Evolutionary conservation across 2,888 invertebrate genomes (phyloP).

Genomic region (Dolichopus griseipennis): DNA sequence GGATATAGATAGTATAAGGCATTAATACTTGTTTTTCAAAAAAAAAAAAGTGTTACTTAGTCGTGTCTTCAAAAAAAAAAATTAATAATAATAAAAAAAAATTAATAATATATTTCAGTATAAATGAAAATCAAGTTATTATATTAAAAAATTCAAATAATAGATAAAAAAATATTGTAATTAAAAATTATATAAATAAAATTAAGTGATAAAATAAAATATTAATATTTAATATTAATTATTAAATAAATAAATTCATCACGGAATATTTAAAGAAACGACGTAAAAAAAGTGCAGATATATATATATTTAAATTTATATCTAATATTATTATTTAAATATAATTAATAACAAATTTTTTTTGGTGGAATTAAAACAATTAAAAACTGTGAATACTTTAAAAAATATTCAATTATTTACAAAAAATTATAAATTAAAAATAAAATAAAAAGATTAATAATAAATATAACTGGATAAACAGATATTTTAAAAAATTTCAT

Average conservation of each 20-base stretch:
- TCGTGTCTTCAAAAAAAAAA: constrained; percentile 8
- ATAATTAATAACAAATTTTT: no score
- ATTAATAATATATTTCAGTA: not conserved
- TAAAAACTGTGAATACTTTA: no score
- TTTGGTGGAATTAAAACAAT: no score
- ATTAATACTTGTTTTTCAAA: constrained; percentile 11
- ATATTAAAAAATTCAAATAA: not conserved
- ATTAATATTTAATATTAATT: not conserved
- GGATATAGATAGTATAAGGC: not conserved
- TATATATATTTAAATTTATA: no score
- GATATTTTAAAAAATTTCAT: not conserved
- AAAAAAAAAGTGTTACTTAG: constrained; percentile 14
- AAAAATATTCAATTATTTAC: no score
- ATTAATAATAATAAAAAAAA: constrained; percentile 3
- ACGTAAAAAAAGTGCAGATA: not conserved
- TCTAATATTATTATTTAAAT: no score
- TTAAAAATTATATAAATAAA: not conserved
- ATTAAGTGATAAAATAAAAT: no score
- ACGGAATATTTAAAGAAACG: constrained; percentile 1
- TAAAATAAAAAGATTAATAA: not conserved
- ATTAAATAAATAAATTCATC: not conserved
- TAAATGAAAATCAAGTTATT: not conserved
- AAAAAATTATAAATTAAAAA: no score
- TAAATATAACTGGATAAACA: no score
- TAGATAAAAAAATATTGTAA: not conserved